Base-by-base conservation (phyloP, 2,888 invertebrate genomes). In the Ceramica pisi region DNA sequence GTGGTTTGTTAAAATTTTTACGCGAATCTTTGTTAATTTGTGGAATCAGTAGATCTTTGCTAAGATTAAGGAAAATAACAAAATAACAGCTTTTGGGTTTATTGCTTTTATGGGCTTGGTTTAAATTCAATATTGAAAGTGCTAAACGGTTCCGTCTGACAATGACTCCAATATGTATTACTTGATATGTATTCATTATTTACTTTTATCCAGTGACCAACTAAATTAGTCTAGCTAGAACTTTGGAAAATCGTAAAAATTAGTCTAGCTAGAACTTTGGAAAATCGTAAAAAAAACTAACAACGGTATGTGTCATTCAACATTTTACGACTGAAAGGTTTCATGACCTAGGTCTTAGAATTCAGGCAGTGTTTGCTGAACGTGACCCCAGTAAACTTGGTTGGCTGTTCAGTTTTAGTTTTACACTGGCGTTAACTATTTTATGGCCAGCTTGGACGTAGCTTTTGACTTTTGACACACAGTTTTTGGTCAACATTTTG, bases 291-390 rank as follows among this genome's bases (percentile, higher is more conserved):
- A 71, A 16, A 26, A 51, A 61, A 16, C 5, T 35, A 50, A 50
- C 16, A 56, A 67, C 14, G 7, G 64, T 59, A 55, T 50, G 14
- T 31, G 31, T n/a, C 16, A 61, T 46, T 66, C 38, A 41, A 26
- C 21, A 16, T 48, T 70, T 75, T 53, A 67, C 26, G 35, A 0
- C 16, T 50, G 14, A 41, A 56, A 59, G 35, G 48, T 50, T 55
- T 63, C 19, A 65, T n/a, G 65, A 46, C 10, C 8, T 55, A 64
- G 59, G 63, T 61, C 50, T 67, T 38, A 46, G 48, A 67, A 56
- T 51, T 63, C 41, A 59, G 46, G 63, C 55, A 16, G 48, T 67
- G 77, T 72, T 78, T 78, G 51, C 41, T n/a, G 67, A 72, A 78
- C 77, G 77, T 78, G 78, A 72, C 64, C 60, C 4, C 46, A 1